These are phyloP conservation scores for Chloroceryle aenea DNA, from an alignment of 2,113 vertebrate species.

Conservation along the genomic window DNA sequence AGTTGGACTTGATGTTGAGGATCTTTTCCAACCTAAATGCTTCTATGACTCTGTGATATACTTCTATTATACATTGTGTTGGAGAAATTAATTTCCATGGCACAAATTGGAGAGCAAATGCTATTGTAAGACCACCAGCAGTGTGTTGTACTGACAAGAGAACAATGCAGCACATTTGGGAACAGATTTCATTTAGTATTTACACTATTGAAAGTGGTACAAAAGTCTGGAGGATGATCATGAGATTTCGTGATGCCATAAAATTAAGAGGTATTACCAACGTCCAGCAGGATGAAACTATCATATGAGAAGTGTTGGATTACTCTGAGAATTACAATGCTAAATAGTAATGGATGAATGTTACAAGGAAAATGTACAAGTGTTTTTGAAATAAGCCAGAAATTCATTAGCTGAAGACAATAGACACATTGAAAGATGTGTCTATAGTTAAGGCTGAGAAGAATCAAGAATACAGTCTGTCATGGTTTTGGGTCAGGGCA, in stretches of 20 bases:
- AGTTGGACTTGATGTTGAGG: too few species aligned
- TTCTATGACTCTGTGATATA: neutral
- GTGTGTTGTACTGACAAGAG: neutral
- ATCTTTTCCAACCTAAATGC: too few species aligned
- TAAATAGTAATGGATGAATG: neutral
- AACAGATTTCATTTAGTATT: neutral
- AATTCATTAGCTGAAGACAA: neutral
- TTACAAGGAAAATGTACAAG: neutral
- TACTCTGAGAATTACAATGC: neutral
- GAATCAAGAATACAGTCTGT: neutral
- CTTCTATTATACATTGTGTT: neutral
- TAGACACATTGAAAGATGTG: neutral
- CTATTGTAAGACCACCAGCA: neutral
- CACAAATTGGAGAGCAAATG: neutral
- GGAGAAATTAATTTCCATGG: neutral
- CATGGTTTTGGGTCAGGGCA: neutral
- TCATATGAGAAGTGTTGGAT: neutral
- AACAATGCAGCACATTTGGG: neutral
- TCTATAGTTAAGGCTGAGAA: neutral
- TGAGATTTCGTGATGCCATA: neutral
- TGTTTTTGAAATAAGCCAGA: neutral
- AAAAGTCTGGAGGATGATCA: neutral
- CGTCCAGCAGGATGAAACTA: neutral
- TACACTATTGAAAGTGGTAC: neutral
- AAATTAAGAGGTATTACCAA: neutral